A percentile compares a stretch with the other conserved stretches of the same genome.
These are phyloP conservation scores for Montifringilla adamsi DNA, from an alignment of 2,113 vertebrate genomes.

Conservation along the genomic window DNA sequence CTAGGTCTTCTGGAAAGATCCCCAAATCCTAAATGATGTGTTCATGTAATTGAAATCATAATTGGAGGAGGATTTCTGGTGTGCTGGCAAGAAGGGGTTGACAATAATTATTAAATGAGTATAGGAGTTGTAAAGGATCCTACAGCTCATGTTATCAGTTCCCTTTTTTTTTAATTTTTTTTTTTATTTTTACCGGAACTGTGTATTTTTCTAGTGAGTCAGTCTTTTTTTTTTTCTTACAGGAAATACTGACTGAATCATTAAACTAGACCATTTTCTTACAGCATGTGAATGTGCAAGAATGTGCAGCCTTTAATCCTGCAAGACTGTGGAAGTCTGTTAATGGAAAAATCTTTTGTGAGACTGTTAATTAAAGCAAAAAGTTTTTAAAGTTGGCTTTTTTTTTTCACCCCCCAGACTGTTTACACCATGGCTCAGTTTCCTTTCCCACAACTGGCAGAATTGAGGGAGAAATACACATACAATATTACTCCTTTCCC, in stretches of 20 bases:
- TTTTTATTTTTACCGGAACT: background rate
- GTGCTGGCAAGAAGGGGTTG: background rate
- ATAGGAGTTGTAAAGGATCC: background rate
- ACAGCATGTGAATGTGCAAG: background rate
- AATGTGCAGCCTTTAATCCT: background rate
- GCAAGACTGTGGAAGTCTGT: background rate
- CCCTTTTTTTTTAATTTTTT: background rate
- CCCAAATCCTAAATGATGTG: background rate
- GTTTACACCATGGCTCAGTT: constrained; percentile 96
- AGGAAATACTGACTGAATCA: background rate
- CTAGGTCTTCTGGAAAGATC: background rate
- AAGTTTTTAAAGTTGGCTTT: background rate
- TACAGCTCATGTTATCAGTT: background rate
- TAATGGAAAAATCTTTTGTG: background rate
- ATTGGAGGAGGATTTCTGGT: background rate
- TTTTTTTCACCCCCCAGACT: constrained; percentile 67
- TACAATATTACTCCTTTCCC: constrained; percentile 99
- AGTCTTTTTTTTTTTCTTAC: background rate
- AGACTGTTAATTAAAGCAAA: background rate
- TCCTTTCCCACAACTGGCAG: constrained; percentile 93
- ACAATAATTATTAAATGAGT: background rate
- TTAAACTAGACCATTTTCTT: background rate
- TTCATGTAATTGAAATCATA: background rate
- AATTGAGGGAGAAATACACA: constrained; percentile 96
- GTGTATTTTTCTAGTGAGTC: background rate